Evolutionary conservation across 2,888 invertebrate species (phyloP).

Genomic region (Pegoplata infirma): DNA sequence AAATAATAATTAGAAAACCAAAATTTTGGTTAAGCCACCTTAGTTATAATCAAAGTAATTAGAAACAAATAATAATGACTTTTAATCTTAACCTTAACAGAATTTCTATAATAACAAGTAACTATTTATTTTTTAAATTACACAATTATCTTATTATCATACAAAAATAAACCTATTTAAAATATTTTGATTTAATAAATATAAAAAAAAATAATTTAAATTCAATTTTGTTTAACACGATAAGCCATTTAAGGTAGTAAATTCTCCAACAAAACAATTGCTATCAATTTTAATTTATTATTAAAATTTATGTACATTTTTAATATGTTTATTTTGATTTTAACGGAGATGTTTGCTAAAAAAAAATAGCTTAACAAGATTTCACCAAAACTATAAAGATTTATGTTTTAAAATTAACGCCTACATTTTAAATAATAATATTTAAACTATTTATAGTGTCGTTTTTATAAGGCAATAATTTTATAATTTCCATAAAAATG

Average conservation of each 20-base stretch:
- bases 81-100: conserved; percentile 2
- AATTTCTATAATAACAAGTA: background rate
- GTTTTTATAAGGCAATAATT: too few species aligned
- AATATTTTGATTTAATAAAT: background rate
- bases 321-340: conserved; percentile 1
- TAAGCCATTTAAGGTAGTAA: conserved; percentile 4
- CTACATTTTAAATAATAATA: conserved; percentile 15
- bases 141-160: conserved; percentile 22
- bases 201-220: conserved; percentile 16
- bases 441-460: background rate
- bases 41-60: background rate
- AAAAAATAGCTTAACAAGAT: conserved; percentile 2
- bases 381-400: conserved; percentile 14
- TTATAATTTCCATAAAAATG: too few species aligned
- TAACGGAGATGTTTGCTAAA: conserved; percentile 1
- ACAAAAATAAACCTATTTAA: conserved; percentile 26
- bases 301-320: conserved; percentile 38
- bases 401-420: conserved; percentile 19
- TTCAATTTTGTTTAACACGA: conserved; percentile 19
- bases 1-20: conserved; percentile 14
- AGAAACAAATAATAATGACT: background rate
- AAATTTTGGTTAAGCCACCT: conserved; percentile 17
- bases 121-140: background rate
- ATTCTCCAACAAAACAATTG: conserved; percentile 3
- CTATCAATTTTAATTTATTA: background rate